Evolutionary conservation across 2,113 vertebrate species (phyloP), one percentile per base, ranked within the genome.

Genomic region (Saguinus midas): DNA sequence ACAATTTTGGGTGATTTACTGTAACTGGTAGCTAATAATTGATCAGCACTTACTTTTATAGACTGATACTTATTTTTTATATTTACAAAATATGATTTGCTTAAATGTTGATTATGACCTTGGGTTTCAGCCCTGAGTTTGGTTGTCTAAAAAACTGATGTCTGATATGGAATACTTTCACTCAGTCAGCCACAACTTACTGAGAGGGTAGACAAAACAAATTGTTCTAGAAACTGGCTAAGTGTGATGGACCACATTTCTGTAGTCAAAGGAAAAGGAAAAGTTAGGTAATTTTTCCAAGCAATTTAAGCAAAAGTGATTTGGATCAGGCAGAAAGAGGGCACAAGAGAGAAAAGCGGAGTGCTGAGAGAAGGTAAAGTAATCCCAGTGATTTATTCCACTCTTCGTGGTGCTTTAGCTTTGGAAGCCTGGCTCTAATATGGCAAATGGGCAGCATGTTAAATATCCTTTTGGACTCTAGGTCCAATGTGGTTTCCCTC

Each of bases 271-370:
- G 76, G 68, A 82, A 91, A 93, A 85, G 91, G n/a, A 45, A 90
- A 95, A 95, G 80, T 94, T 86, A 23, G 90, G 58, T 43, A 2
- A 58, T 86, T 95, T 97, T 94, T 91, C 87, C 86, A 85, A 95
- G 87, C 83, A 95, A 73, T 96, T 96, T 95, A 95, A 94, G 58
- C 93, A 82, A 64, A 98, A 83, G 87, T 43, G 72, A 95, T 90
- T 86, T 66, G 89, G 66, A 87, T 88, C 92, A 20, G 40, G 91
- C 91, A 76, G 75, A 87, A 93, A 94, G 92, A 96, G 93, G 95
- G 25, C 97, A 87, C 52, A 0, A 79, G 95, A 96, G 95, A 89
- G 72, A 73, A 84, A 48, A 68, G 50, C 1, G 0, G 83, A 84
- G 70, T 10, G 3, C 57, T 37, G 40, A 87, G 75, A 58, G 84